Conservation (phyloP, 2,888 invertebrate species). For the Alcis repandata region DNA sequence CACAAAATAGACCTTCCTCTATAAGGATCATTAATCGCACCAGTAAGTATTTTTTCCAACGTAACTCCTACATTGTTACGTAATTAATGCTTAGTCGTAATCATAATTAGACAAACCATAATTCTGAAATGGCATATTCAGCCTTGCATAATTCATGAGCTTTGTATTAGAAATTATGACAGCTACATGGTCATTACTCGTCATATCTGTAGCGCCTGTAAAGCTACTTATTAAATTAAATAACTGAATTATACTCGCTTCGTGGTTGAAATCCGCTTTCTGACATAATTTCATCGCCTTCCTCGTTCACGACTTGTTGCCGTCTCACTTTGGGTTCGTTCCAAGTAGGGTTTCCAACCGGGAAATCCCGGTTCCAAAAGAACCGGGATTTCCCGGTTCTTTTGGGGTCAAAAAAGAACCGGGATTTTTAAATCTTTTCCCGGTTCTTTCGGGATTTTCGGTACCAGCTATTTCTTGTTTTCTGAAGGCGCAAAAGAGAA, state of each 20-base stretch:
- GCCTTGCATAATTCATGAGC: slow-evolving; percentile 43
- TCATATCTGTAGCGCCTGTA: slow-evolving; percentile 2
- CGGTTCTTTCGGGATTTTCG: too few relatives aligned
- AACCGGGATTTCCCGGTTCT: too few relatives aligned
- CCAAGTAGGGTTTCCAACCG: too few relatives aligned
- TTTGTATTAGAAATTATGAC: slow-evolving; percentile 30
- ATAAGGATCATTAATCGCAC: slow-evolving; percentile 53
- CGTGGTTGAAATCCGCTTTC: slow-evolving; percentile 9
- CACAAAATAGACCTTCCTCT: slow-evolving; percentile 38
- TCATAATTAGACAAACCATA: slow-evolving; percentile 47
- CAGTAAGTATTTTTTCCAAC: slow-evolving; percentile 51
- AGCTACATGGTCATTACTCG: neutral
- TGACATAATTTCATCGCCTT: slow-evolving; percentile 23
- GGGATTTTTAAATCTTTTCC: too few relatives aligned
- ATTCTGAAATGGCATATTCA: slow-evolving; percentile 49
- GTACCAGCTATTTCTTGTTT: too few relatives aligned
- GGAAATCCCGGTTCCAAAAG: too few relatives aligned
- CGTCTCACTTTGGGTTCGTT: slow-evolving; percentile 7
- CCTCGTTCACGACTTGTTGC: slow-evolving; percentile 22
- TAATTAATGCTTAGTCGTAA: slow-evolving; percentile 46
- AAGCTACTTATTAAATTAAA: slow-evolving; percentile 11
- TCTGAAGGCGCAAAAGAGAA: too few relatives aligned
- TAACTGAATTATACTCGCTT: slow-evolving; percentile 16
- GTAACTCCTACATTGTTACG: slow-evolving; percentile 49
- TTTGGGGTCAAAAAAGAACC: too few relatives aligned